A percentile compares a stretch with the other conserved stretches of the same genome.
These are phyloP conservation scores for Mactra quadrangularis DNA, from an alignment of 1,140 invertebrate genomes.

Conservation along the genomic window DNA sequence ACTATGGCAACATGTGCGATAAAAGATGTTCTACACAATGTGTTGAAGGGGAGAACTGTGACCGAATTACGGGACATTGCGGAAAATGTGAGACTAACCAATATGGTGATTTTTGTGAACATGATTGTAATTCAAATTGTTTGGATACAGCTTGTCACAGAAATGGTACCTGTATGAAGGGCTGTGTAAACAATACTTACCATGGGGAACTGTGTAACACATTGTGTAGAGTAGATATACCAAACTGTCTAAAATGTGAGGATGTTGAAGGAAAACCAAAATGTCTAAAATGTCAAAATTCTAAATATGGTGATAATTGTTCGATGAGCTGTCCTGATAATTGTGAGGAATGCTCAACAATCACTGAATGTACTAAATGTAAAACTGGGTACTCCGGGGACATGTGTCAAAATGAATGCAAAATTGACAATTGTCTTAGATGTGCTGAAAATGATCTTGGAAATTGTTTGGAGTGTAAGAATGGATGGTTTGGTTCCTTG, in stretches of 20 bases:
- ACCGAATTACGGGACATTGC: background rate
- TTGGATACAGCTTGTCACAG: constrained; percentile 5
- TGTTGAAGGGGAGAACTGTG: constrained; percentile 9
- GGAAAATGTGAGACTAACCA: background rate
- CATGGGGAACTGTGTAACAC: constrained; percentile 13
- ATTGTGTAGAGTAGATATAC: background rate
- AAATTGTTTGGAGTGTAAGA: constrained; percentile 10
- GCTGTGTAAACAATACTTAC: background rate
- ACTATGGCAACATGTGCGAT: constrained; percentile 12
- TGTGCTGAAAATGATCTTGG: background rate
- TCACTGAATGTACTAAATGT: constrained; percentile 15
- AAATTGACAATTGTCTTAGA: constrained; percentile 11
- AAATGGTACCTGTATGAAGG: constrained; percentile 17
- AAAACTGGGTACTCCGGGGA: background rate
- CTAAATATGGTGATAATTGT: constrained; percentile 5
- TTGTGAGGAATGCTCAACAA: background rate
- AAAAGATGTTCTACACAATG: background rate
- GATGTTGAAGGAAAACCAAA: too few relatives aligned
- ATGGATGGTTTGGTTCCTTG: constrained; percentile 5
- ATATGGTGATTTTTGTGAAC: constrained; percentile 9
- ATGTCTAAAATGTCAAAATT: constrained; percentile 4
- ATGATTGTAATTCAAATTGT: constrained; percentile 20
- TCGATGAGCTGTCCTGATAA: background rate
- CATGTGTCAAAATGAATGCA: constrained; percentile 1
- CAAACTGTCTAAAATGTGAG: background rate